A percentile compares a stretch with the other conserved stretches of the same genome.
phyloP scores from a whole-genome alignment of 2,113 vertebrate genomes.

The Ictalurus punctatus region DNA sequence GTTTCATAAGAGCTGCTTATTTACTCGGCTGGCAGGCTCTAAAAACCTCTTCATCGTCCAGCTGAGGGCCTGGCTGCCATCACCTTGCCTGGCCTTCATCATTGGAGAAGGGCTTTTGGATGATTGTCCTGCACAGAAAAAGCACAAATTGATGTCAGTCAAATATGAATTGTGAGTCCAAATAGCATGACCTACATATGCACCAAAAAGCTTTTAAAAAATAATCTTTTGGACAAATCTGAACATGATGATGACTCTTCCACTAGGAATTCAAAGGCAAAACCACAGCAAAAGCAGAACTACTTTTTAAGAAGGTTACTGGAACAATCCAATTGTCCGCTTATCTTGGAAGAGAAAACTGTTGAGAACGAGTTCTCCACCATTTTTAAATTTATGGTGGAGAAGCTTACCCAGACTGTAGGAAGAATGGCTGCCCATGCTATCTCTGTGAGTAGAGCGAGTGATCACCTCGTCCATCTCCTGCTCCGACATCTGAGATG shows the following conservation, averaged over 20 bases:
- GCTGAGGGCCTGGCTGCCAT: slow-evolving; percentile 73
- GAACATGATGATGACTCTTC: background rate
- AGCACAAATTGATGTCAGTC: background rate
- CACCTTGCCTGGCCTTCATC: slow-evolving; percentile 76
- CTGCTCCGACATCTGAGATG: slow-evolving; percentile 87
- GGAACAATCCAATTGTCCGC: background rate
- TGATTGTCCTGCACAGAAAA: slow-evolving; percentile 73
- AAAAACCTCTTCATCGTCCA: slow-evolving; percentile 84
- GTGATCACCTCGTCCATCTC: slow-evolving; percentile 94
- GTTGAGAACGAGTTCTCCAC: background rate
- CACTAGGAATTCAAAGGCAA: background rate
- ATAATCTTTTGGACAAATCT: too few relatives aligned
- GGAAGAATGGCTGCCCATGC: slow-evolving; percentile 71
- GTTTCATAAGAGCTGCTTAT: background rate
- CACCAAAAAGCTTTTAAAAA: background rate
- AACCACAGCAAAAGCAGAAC: background rate
- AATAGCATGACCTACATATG: background rate
- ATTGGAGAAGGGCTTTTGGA: slow-evolving; percentile 79
- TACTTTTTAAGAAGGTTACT: background rate
- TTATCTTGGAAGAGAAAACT: background rate
- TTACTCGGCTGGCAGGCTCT: slow-evolving; percentile 78
- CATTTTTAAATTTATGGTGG: background rate
- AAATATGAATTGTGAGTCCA: background rate
- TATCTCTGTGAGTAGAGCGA: slow-evolving; percentile 83
- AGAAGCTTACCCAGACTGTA: slow-evolving; percentile 76